These are phyloP conservation scores for Cheirogaleus medius DNA, from an alignment of 2,113 vertebrate species.

Conservation along the genomic window DNA sequence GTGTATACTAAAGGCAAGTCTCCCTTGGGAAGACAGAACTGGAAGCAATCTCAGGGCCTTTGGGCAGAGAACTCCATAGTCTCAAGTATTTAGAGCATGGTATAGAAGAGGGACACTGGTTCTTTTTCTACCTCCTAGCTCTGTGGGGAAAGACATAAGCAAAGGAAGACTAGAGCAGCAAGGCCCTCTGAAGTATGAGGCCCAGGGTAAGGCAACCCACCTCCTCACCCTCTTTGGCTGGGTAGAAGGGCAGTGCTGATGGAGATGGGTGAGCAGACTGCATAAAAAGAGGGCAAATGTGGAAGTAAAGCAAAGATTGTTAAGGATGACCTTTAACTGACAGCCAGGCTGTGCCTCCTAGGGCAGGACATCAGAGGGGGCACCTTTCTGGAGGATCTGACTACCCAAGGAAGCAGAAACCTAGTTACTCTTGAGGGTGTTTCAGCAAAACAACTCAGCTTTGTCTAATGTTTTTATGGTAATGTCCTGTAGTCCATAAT, in stretches of 20 bases:
- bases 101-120: not conserved
- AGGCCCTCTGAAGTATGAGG: not conserved
- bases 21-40: not conserved
- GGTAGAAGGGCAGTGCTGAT: not conserved
- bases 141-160: not conserved
- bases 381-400: not conserved
- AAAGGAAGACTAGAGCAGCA: not conserved
- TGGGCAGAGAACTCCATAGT: not conserved
- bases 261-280: not conserved
- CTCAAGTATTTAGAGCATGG: not conserved
- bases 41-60: not conserved
- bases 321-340: not conserved
- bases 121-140: not conserved
- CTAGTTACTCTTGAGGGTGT: not conserved
- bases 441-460: not conserved
- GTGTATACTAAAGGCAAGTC: not conserved
- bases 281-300: not conserved
- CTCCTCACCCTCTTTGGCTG: not conserved
- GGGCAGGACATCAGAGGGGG: not conserved
- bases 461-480: not conserved
- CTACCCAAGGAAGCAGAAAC: not conserved
- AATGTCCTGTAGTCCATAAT: not conserved
- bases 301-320: not conserved
- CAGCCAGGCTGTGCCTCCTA: not conserved
- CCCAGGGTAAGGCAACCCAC: not conserved